Conservation (phyloP, 1,140 invertebrate genomes). For the Drosophila ficusphila region DNA sequence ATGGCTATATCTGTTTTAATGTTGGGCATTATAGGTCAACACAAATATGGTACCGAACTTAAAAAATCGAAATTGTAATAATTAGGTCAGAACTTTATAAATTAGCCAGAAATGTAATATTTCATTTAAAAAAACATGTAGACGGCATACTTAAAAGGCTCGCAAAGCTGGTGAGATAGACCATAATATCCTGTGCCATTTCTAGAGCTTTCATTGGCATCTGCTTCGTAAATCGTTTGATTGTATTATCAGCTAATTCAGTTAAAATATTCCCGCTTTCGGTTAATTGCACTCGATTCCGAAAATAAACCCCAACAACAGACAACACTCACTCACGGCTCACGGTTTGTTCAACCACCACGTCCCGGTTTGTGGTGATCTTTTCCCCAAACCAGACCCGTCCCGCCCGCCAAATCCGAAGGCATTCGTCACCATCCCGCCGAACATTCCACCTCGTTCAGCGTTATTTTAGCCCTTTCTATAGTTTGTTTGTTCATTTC, state of each 20-base stretch:
- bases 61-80: too few species aligned
- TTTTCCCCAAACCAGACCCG: background rate
- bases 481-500: conserved; percentile 17
- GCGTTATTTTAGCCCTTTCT: background rate
- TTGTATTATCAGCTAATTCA: background rate
- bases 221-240: background rate
- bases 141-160: too few species aligned
- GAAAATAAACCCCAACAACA: background rate
- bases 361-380: conserved; percentile 21
- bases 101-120: too few species aligned
- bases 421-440: background rate
- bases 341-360: conserved; percentile 18
- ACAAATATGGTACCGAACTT: too few species aligned
- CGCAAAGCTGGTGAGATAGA: too few species aligned
- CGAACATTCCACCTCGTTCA: background rate
- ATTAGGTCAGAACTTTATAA: too few species aligned
- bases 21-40: too few species aligned
- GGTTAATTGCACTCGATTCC: background rate
- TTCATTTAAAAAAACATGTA: too few species aligned
- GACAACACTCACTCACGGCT: conserved; percentile 7
- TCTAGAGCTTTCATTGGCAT: background rate
- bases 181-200: background rate
- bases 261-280: background rate
- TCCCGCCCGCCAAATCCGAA: background rate
- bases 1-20: too few species aligned